Percentiles rank a stretch among this genome's conserved stretches.
phyloP scores from a whole-genome alignment of 2,113 vertebrate species.

The Zosterops hypoxanthus region DNA sequence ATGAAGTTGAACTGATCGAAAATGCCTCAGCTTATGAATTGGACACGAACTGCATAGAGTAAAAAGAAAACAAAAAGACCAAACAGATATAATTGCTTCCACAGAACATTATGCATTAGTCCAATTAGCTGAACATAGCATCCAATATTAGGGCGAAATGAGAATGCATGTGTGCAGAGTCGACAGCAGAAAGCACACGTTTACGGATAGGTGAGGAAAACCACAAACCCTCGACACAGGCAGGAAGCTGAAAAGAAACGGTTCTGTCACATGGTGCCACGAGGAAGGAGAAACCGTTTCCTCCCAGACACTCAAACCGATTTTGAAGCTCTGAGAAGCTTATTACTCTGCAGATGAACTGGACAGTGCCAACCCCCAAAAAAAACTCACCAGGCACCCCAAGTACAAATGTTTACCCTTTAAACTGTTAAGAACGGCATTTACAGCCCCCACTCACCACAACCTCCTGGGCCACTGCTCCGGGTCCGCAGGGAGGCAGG shows the following conservation, averaged over 20 bases:
- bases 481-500: conserved; percentile 1
- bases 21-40: not conserved
- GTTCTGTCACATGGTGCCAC: not conserved
- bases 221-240: not conserved
- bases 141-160: not conserved
- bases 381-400: not conserved
- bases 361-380: not conserved
- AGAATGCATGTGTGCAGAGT: accelerated
- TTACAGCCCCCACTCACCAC: conserved; percentile 42
- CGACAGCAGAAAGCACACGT: not conserved
- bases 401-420: not conserved
- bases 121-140: not conserved
- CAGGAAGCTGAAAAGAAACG: not conserved
- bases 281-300: not conserved
- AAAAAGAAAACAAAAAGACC: not conserved
- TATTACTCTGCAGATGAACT: not conserved
- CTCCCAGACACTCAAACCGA: not conserved
- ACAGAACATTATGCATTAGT: not conserved
- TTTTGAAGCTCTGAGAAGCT: not conserved
- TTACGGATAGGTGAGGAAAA: not conserved
- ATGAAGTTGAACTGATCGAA: not conserved
- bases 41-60: not conserved
- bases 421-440: not conserved
- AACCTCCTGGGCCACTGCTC: conserved; percentile 25
- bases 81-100: not conserved